These are phyloP conservation scores for Xanthorhoe designata DNA, from an alignment of 2,888 invertebrate species.

Conservation along the genomic window DNA sequence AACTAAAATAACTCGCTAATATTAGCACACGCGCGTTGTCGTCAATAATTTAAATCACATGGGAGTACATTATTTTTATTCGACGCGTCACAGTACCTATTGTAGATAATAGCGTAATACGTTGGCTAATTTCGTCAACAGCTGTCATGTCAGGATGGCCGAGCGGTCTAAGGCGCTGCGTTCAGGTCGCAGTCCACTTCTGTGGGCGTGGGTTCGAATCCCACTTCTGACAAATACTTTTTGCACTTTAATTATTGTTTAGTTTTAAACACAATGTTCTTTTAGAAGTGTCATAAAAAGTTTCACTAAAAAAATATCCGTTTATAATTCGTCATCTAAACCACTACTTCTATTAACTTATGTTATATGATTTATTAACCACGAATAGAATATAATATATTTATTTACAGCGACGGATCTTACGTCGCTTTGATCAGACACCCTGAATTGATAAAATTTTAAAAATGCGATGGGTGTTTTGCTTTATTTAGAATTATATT, in stretches of 20 bases:
- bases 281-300: too few species aligned
- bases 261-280: neutral
- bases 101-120: neutral
- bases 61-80: neutral
- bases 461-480: too few species aligned
- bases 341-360: too few species aligned
- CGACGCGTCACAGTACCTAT: neutral
- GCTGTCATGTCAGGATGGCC: constrained; percentile 60
- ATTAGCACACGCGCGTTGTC: constrained; percentile 2
- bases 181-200: constrained; percentile 72
- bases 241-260: neutral
- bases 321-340: too few species aligned
- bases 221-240: constrained; percentile 61
- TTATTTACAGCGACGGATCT: too few species aligned
- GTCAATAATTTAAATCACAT: neutral
- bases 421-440: too few species aligned
- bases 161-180: constrained; percentile 72
- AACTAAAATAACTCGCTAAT: neutral
- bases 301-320: too few species aligned
- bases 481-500: too few species aligned
- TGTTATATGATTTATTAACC: too few species aligned
- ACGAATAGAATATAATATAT: too few species aligned
- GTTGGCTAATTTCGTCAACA: neutral
- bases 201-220: constrained; percentile 72
- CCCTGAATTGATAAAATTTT: too few species aligned